A percentile compares a stretch with the other conserved stretches of the same genome.
Conservation (phyloP, 2,888 invertebrate species). For the Acleris holmiana region DNA sequence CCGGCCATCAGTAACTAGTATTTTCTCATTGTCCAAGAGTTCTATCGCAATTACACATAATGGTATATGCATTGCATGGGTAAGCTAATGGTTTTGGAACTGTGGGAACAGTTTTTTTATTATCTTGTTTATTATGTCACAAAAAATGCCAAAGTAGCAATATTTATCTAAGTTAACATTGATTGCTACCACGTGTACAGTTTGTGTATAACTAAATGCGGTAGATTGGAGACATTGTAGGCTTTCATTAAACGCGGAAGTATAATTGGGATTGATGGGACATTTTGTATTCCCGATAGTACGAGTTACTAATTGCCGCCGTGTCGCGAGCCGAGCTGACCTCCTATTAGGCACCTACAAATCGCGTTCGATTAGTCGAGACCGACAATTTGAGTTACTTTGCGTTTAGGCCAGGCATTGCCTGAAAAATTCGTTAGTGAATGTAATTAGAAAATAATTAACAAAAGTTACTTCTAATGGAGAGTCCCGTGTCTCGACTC, state of each 20-base stretch:
- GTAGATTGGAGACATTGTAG: too few species aligned
- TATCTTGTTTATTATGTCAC: too few species aligned
- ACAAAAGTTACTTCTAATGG: too few species aligned
- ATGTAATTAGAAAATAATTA: too few species aligned
- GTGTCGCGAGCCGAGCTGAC: slow-evolving; percentile 8
- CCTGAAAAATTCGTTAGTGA: neutral
- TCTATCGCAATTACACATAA: slow-evolving; percentile 18
- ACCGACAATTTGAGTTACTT: neutral
- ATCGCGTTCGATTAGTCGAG: slow-evolving; percentile 16
- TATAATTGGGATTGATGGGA: slow-evolving; percentile 14
- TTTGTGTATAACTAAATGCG: too few species aligned
- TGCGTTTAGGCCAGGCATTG: neutral
- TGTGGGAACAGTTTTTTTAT: neutral
- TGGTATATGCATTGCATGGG: neutral
- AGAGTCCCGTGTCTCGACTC: too few species aligned
- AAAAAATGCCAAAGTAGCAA: too few species aligned
- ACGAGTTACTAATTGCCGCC: slow-evolving; percentile 13
- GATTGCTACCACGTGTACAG: too few species aligned
- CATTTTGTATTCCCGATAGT: slow-evolving; percentile 16
- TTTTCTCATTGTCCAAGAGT: slow-evolving; percentile 26
- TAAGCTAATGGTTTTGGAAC: slow-evolving; percentile 2
- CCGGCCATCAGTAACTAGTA: slow-evolving; percentile 50
- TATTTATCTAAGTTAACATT: too few species aligned
- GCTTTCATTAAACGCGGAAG: neutral
- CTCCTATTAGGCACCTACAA: slow-evolving; percentile 10